phyloP scores from a whole-genome alignment of 2,888 invertebrate species.

The Serripes groenlandicus region DNA sequence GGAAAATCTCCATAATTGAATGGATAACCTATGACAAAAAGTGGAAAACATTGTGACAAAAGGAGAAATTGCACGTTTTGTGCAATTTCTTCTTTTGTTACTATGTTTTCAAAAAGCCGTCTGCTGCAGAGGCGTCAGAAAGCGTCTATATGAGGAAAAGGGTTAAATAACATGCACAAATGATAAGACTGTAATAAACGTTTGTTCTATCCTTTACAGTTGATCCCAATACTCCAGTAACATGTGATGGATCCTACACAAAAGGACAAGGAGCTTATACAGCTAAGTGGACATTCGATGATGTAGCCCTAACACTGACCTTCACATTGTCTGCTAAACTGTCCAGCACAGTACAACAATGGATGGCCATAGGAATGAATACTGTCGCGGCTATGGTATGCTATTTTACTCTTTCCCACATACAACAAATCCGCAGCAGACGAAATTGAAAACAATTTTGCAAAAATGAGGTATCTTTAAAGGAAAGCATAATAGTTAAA shows the following conservation, averaged over 20 bases:
- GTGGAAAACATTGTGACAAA: neutral
- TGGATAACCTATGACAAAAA: too few species aligned
- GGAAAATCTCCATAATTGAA: too few species aligned
- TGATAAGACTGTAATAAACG: too few species aligned
- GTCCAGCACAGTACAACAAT: slow-evolving; percentile 45
- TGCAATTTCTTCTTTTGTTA: neutral
- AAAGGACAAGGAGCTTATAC: slow-evolving; percentile 38
- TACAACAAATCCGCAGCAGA: neutral
- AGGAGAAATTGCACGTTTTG: neutral
- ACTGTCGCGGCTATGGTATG: slow-evolving; percentile 67
- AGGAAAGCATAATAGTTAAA: too few species aligned
- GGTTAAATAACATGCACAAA: neutral
- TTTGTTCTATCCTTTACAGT: slow-evolving; percentile 6
- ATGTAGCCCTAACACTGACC: slow-evolving; percentile 45
- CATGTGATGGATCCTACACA: slow-evolving; percentile 12
- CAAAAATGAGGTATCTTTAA: neutral
- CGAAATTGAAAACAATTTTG: neutral
- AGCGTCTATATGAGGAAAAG: neutral
- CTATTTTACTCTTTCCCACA: neutral
- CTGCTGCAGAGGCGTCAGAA: neutral
- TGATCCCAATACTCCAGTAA: slow-evolving; percentile 19
- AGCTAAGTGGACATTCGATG: slow-evolving; percentile 67
- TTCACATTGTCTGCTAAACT: slow-evolving; percentile 67
- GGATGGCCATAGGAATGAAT: slow-evolving; percentile 74
- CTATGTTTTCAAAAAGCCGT: neutral